Percentiles rank a stretch among this genome's conserved stretches.
Evolutionary conservation across 2,888 invertebrate genomes (phyloP).

Genomic region (Lasioglossum morio): DNA sequence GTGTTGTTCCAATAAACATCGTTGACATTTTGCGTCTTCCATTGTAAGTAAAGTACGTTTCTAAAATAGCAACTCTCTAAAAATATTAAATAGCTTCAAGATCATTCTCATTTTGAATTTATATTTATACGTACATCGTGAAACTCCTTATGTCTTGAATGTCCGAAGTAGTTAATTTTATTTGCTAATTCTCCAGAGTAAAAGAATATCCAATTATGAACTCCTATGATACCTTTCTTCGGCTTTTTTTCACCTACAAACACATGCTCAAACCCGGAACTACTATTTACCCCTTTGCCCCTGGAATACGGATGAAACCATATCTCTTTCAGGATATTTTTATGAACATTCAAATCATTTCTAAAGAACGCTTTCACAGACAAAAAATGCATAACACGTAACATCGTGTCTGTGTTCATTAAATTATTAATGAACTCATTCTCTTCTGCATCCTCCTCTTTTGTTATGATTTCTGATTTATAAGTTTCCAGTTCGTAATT

Average conservation of each 20-base stretch:
- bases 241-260: slow-evolving; percentile 86
- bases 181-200: slow-evolving; percentile 84
- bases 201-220: slow-evolving; percentile 87
- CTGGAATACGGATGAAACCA: slow-evolving; percentile 85
- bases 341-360: slow-evolving; percentile 70
- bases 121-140: slow-evolving; percentile 72
- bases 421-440: slow-evolving; percentile 68
- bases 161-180: slow-evolving; percentile 84
- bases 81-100: slow-evolving; percentile 37
- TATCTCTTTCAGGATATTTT: slow-evolving; percentile 73
- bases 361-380: slow-evolving; percentile 65
- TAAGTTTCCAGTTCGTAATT: slow-evolving; percentile 67
- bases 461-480: slow-evolving; percentile 62
- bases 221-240: slow-evolving; percentile 84
- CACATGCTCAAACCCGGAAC: slow-evolving; percentile 88
- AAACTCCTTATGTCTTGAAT: slow-evolving; percentile 76
- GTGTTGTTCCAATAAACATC: slow-evolving; percentile 85
- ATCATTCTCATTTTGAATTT: not conserved
- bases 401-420: slow-evolving; percentile 57
- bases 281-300: slow-evolving; percentile 83
- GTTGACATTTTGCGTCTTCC: slow-evolving; percentile 82
- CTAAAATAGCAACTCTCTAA: slow-evolving; percentile 81
- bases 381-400: slow-evolving; percentile 68
- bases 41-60: slow-evolving; percentile 82
- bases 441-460: slow-evolving; percentile 62